Conservation (phyloP, 2,113 vertebrate genomes). For the Aythya baeri region DNA sequence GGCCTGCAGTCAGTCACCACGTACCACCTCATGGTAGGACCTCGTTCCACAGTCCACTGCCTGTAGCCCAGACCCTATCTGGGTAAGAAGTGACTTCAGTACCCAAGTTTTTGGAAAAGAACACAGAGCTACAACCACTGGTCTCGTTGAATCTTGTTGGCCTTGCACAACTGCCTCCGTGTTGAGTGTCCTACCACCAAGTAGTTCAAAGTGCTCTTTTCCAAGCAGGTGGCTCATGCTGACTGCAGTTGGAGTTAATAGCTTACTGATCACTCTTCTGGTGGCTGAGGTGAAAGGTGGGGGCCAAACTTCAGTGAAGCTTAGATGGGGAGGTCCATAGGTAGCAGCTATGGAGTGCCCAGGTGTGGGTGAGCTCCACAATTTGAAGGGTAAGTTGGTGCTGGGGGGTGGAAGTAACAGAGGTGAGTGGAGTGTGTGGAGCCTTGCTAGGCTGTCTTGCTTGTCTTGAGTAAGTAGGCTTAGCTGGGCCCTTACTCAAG, state of each 20-base stretch:
- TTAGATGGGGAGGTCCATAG: neutral
- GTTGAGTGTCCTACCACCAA: neutral
- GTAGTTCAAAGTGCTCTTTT: neutral
- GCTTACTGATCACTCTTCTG: neutral
- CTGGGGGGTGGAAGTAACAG: neutral
- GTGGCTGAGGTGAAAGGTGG: neutral
- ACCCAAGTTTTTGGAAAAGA: neutral
- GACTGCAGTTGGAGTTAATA: neutral
- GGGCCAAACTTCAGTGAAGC: neutral
- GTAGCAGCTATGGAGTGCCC: neutral
- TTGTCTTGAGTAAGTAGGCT: neutral
- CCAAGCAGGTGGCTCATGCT: neutral
- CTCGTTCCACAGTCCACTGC: neutral
- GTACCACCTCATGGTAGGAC: fast-evolving
- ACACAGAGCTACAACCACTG: neutral
- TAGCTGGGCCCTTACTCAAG: neutral
- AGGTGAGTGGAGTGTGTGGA: neutral
- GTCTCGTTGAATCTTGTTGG: neutral
- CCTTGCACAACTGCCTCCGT: neutral
- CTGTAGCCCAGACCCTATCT: neutral
- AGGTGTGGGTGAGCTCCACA: neutral
- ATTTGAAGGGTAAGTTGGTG: neutral
- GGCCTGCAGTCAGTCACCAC: neutral
- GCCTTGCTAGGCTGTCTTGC: neutral
- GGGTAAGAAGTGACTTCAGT: neutral